These are phyloP conservation scores for Stichopus chloronotus DNA, from an alignment of 35 echinoderm and acorn worm genomes.

Conservation along the genomic window DNA sequence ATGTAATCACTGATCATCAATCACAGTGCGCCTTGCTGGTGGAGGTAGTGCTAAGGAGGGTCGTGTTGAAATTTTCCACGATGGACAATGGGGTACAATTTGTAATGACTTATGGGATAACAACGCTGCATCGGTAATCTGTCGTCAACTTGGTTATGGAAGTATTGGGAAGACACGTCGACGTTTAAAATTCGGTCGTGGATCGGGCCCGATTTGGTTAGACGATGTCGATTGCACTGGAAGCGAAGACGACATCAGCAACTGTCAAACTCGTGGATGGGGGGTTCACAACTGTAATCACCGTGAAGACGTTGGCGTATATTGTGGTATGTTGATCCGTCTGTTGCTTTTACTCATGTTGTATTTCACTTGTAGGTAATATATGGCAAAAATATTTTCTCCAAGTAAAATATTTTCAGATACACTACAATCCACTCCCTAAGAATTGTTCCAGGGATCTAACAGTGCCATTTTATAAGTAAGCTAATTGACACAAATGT, in stretches of 20 bases:
- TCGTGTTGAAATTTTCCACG: background rate
- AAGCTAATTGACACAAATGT: too few relatives aligned
- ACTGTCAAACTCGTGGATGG: constrained; percentile 4
- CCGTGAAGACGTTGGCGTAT: background rate
- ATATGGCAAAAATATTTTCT: too few relatives aligned
- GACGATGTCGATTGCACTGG: constrained; percentile 50
- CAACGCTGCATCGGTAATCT: constrained; percentile 31
- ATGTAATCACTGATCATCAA: too few relatives aligned
- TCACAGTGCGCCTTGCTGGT: background rate
- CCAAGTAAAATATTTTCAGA: too few relatives aligned
- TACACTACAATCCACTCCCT: too few relatives aligned
- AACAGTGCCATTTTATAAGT: too few relatives aligned
- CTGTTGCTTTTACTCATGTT: too few relatives aligned
- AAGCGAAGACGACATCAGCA: background rate
- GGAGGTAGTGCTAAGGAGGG: background rate
- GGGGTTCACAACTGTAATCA: constrained; percentile 21
- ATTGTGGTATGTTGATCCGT: background rate
- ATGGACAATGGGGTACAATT: background rate
- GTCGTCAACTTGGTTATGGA: constrained; percentile 10
- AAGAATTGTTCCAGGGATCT: too few relatives aligned
- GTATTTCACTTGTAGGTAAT: too few relatives aligned
- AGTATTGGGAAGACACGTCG: background rate
- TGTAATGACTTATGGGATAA: constrained; percentile 25
- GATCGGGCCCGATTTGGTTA: constrained; percentile 32
- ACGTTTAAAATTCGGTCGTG: background rate